Evolutionary conservation across 2,888 invertebrate species (phyloP).

Genomic region (Nomada goodeniana): DNA sequence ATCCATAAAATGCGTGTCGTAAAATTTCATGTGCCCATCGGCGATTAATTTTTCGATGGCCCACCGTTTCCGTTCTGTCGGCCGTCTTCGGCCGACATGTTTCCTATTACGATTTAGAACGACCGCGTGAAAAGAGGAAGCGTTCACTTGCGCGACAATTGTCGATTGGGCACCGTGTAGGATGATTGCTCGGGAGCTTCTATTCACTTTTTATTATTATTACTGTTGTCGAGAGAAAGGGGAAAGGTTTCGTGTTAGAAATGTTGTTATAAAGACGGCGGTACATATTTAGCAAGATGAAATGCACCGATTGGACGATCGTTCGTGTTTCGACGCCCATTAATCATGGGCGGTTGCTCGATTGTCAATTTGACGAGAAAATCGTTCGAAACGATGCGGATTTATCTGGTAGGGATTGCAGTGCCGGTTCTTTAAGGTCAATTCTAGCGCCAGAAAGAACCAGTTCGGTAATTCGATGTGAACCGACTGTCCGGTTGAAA

Average conservation of each 20-base stretch:
- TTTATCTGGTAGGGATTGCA: conserved; percentile 30
- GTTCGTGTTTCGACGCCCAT: too few species aligned
- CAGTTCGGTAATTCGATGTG: conserved; percentile 30
- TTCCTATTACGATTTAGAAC: background rate
- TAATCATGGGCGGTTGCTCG: background rate
- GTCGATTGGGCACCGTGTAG: too few species aligned
- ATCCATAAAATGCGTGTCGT: conserved; percentile 29
- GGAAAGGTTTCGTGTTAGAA: too few species aligned
- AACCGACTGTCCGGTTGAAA: conserved; percentile 28
- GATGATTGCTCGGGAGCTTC: too few species aligned
- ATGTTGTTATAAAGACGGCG: too few species aligned
- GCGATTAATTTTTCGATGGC: conserved; percentile 10
- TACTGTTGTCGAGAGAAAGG: too few species aligned
- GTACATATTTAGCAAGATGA: background rate
- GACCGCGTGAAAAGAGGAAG: background rate
- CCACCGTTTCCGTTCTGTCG: background rate
- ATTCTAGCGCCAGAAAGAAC: conserved; percentile 27
- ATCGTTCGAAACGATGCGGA: conserved; percentile 13
- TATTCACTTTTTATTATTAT: too few species aligned
- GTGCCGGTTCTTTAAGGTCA: conserved; percentile 17
- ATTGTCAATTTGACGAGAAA: conserved; percentile 15
- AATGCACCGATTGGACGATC: conserved; percentile 15
- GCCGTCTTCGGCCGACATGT: background rate
- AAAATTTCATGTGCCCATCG: conserved; percentile 38
- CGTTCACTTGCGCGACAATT: too few species aligned